Percentiles rank a stretch among this genome's conserved stretches.
These are phyloP conservation scores for Heliconius melpomene DNA, from an alignment of 1,140 invertebrate genomes.

Conservation along the genomic window DNA sequence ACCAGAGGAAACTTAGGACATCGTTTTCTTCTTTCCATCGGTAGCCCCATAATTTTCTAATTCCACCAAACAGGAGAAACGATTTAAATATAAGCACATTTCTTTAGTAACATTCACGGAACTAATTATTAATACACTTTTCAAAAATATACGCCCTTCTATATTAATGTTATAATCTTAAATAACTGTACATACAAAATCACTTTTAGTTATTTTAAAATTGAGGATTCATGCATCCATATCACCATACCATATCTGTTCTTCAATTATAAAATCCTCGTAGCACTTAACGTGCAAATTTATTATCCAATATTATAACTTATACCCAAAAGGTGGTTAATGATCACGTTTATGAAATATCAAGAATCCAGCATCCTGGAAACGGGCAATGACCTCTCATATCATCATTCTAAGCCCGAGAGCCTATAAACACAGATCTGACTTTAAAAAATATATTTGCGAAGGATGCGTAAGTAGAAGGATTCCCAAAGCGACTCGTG, in stretches of 20 bases:
- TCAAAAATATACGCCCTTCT: background rate
- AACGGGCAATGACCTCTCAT: conserved; percentile 53
- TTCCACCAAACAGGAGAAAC: too few relatives aligned
- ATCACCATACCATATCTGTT: conserved; percentile 42
- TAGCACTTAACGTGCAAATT: conserved; percentile 51
- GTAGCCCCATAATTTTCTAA: too few relatives aligned
- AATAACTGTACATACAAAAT: background rate
- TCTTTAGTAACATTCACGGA: too few relatives aligned
- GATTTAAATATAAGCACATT: too few relatives aligned
- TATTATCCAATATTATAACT: conserved; percentile 57
- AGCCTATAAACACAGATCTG: conserved; percentile 24
- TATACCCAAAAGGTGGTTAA: conserved; percentile 64
- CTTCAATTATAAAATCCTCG: conserved; percentile 55
- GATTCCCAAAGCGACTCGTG: conserved; percentile 15
- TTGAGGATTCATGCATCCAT: conserved; percentile 13
- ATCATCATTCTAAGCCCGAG: conserved; percentile 50
- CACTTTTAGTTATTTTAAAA: conserved; percentile 12
- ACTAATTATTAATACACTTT: background rate
- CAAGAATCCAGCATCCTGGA: conserved; percentile 52
- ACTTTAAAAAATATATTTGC: conserved; percentile 27
- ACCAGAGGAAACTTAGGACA: background rate
- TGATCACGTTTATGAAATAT: conserved; percentile 65
- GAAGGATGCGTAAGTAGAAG: background rate
- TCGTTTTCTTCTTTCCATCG: background rate
- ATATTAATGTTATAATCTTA: background rate